phyloP scores from a whole-genome alignment of 2,888 invertebrate genomes.

The Leptopterna dolabrata region DNA sequence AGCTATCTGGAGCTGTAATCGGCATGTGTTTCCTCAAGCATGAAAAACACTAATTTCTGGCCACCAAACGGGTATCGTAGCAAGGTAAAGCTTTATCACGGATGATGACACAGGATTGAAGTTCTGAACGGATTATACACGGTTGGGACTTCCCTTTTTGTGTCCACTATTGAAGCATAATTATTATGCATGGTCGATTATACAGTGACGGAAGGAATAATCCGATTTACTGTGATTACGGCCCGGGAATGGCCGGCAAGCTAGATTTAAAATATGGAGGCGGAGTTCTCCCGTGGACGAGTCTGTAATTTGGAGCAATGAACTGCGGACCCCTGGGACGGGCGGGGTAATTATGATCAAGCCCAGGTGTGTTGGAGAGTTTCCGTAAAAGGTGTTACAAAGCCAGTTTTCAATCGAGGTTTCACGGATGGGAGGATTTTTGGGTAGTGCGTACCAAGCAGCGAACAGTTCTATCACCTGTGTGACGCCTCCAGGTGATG shows the following conservation, averaged over 20 bases:
- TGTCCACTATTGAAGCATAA: background rate
- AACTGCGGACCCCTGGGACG: background rate
- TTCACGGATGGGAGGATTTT: background rate
- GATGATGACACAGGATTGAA: background rate
- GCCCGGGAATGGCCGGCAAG: background rate
- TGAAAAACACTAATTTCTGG: background rate
- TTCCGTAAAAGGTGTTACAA: slow-evolving; percentile 36
- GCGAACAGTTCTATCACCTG: background rate
- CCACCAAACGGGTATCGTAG: background rate
- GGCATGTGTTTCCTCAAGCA: background rate
- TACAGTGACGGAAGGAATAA: slow-evolving; percentile 16
- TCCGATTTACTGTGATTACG: slow-evolving; percentile 16
- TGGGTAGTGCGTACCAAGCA: background rate
- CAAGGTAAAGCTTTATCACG: background rate
- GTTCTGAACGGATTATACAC: background rate
- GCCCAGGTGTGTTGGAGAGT: background rate
- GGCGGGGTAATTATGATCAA: background rate
- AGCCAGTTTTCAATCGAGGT: background rate
- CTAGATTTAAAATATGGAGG: background rate
- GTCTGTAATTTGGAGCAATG: background rate
- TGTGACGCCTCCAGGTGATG: background rate
- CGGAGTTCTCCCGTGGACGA: background rate
- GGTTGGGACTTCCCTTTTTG: background rate
- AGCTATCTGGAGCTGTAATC: background rate
- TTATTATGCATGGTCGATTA: background rate